These are phyloP conservation scores for Philereme transversata DNA, from an alignment of 2,888 invertebrate genomes.

Conservation along the genomic window DNA sequence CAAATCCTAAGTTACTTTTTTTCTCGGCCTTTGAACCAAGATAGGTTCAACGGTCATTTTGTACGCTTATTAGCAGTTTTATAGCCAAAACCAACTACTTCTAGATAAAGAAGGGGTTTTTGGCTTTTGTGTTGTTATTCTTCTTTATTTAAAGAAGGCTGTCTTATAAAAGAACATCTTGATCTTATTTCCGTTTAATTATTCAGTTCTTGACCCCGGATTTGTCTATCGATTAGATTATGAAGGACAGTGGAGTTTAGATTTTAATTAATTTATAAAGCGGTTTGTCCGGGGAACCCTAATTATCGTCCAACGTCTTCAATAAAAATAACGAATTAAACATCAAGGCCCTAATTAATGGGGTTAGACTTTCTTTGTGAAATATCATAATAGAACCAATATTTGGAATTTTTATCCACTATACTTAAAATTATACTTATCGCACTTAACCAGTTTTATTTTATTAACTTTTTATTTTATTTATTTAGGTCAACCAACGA, in stretches of 20 bases:
- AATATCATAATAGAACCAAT: neutral
- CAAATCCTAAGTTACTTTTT: too few species aligned
- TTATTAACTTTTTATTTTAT: too few species aligned
- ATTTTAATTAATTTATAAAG: conserved; percentile 12
- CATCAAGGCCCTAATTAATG: neutral
- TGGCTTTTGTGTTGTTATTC: too few species aligned
- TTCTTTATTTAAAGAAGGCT: too few species aligned
- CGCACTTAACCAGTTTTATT: too few species aligned
- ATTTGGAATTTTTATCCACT: neutral
- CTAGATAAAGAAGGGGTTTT: too few species aligned
- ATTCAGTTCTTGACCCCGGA: conserved; percentile 14
- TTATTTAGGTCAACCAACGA: too few species aligned
- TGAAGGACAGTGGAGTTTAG: conserved; percentile 13
- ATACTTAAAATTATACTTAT: too few species aligned
- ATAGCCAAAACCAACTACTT: too few species aligned
- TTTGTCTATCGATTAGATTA: conserved; percentile 10
- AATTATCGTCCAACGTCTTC: conserved; percentile 3
- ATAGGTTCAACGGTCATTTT: too few species aligned
- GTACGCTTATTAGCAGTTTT: too few species aligned
- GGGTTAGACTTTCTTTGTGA: neutral
- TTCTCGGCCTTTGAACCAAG: too few species aligned
- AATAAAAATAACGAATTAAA: conserved; percentile 8
- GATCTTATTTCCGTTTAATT: conserved; percentile 7
- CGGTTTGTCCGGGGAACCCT: neutral
- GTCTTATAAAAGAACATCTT: conserved; percentile 4